Evolutionary conservation across 2,113 vertebrate genomes (phyloP).

Genomic region (Ranitomeya variabilis): DNA sequence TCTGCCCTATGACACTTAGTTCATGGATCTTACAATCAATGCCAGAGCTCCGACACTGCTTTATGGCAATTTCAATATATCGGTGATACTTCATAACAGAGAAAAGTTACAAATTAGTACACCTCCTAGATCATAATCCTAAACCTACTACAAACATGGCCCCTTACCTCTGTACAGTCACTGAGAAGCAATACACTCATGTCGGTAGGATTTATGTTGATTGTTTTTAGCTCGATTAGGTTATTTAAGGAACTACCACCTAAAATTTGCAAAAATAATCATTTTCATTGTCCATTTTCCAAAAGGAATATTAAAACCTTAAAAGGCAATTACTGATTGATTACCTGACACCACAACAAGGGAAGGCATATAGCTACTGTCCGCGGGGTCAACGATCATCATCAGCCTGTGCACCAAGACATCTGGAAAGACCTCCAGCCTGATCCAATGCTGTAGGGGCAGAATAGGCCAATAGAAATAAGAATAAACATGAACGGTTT

Average conservation of each 20-base stretch:
- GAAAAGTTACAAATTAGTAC: background rate
- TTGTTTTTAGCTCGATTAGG: conserved; percentile 93
- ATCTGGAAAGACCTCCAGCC: conserved; percentile 94
- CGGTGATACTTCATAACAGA: conserved; percentile 83
- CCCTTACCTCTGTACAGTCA: conserved; percentile 90
- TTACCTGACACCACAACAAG: conserved; percentile 95
- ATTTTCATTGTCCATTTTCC: background rate
- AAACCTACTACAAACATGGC: background rate
- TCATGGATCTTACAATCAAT: conserved; percentile 98
- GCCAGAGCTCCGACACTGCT: conserved; percentile 96
- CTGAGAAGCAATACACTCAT: conserved; percentile 88
- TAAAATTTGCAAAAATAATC: conserved; percentile 58
- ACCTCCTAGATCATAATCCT: background rate
- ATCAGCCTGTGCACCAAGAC: conserved; percentile 93
- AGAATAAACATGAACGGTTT: background rate
- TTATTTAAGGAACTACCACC: conserved; percentile 97
- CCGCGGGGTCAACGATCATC: conserved; percentile 94
- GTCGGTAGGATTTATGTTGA: conserved; percentile 95
- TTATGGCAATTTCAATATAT: conserved; percentile 93
- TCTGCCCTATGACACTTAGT: conserved; percentile 86
- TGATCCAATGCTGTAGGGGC: conserved; percentile 90
- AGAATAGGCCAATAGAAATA: background rate
- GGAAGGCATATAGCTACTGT: conserved; percentile 99
- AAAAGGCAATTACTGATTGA: background rate
- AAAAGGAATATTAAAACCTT: background rate